Base-by-base conservation (phyloP, 2,888 invertebrate species). In the Himalopsyche anomala region DNA sequence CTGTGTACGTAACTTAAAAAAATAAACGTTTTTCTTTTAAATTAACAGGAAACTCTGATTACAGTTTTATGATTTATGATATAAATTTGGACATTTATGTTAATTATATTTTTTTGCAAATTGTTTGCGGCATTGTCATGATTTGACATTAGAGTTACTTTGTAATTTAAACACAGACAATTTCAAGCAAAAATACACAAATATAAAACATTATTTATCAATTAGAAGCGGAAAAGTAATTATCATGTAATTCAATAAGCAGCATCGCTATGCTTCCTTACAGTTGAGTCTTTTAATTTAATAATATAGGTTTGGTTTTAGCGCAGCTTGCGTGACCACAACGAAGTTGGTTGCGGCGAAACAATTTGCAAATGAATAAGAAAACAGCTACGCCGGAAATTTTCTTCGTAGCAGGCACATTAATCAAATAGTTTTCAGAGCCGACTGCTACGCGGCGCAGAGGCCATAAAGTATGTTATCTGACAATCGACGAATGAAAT, bases 301-400 rank as follows among this genome's bases (percentile, higher is more conserved):
- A 62, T 62, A 62, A 62, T 19, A 62, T 62, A 19, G 62, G 62
- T 62, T 62, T 19, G 62, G 62, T 62, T 62, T 51, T 15, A 51
- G 28, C 62, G 28, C 62, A 62, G 62, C n/a, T 62, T 62, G 62
- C 62, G 62, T 62, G 62, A 62, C 62, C 62, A 19, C 62, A 62
- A 9, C 28, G 19, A 62, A 62, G 19, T 62, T 62, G 62, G 19
- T 28, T 19, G 62, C 62, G 6, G 62, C 19, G 62, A 62, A 62
- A 62, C 62, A 62, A 62, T 62, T 62, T 62, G 62, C 28, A 28
- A 28, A 62, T 62, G 62, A 62, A 62, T 62, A 62, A 62, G 28
- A 62, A 62, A 62, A 11, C 62, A 62, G 62, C 62, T 62, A 62
- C 62, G 62, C 28, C 62, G 28, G 62, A 62, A 62, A 62, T 62